Conservation (phyloP, 2,113 vertebrate species). For the Bolborhynchus lineola region DNA sequence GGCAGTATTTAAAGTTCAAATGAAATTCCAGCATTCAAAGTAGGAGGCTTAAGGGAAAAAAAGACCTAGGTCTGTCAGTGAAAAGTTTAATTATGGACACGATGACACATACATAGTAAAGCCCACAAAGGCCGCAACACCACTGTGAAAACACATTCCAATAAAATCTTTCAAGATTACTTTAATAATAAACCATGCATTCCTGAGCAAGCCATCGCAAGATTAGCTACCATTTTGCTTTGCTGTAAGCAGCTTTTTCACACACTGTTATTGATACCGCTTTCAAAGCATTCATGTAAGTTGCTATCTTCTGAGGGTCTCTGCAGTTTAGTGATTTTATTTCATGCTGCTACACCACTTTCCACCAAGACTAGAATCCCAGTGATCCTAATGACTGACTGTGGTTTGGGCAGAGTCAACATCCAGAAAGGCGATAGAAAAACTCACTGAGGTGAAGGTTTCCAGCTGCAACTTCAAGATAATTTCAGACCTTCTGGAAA, state of each 20-base stretch:
- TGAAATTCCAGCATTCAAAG: conserved; percentile 37
- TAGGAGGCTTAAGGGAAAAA: not conserved
- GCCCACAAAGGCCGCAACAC: conserved; percentile 34
- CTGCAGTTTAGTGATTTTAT: not conserved
- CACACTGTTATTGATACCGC: conserved; percentile 15
- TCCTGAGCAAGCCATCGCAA: conserved; percentile 73
- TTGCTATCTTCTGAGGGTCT: not conserved
- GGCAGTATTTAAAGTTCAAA: conserved; percentile 2
- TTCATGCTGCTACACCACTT: not conserved
- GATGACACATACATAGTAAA: conserved; percentile 55
- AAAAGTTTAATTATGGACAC: conserved; percentile 53
- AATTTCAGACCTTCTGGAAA: conserved; percentile 45
- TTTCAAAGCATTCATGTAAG: not conserved
- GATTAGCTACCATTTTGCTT: conserved; percentile 70
- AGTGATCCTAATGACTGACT: not conserved
- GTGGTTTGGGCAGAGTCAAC: not conserved
- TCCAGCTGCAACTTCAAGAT: conserved; percentile 15
- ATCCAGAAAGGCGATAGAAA: not conserved
- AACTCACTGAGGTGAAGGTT: conserved; percentile 1
- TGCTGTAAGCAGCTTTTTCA: conserved; percentile 59
- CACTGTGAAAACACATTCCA: conserved; percentile 73
- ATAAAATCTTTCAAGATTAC: conserved; percentile 76
- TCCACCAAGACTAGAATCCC: conserved; percentile 15
- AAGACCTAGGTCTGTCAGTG: not conserved
- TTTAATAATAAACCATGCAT: conserved; percentile 80